Conservation (phyloP, 1,140 invertebrate genomes). For the Bathynomus jamesi region DNA sequence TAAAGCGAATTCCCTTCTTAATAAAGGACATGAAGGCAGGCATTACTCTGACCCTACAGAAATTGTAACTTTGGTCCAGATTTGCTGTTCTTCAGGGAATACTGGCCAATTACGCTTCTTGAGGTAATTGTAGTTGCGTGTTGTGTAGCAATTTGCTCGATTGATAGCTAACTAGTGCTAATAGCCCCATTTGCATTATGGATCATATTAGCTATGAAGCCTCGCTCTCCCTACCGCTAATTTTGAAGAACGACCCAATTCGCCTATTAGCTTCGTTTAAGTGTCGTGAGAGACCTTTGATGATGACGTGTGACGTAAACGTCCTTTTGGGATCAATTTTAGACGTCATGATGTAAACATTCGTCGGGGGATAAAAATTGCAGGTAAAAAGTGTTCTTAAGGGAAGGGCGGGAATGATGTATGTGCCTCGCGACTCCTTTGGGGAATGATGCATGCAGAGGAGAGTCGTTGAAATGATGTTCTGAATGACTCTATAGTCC, state of each 20-base stretch:
- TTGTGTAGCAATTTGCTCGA: not conserved
- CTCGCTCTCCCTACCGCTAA: not conserved
- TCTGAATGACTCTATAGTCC: not conserved
- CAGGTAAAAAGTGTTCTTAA: not conserved
- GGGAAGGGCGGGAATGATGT: not conserved
- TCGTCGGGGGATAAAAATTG: not conserved
- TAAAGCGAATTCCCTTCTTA: not conserved
- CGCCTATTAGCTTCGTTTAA: not conserved
- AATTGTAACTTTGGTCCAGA: not conserved
- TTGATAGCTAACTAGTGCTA: slow-evolving; percentile 1
- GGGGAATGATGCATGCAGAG: not conserved
- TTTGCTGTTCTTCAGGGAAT: not conserved
- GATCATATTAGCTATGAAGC: not conserved
- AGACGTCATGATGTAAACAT: not conserved
- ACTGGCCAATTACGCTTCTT: not conserved
- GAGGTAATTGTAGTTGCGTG: not conserved
- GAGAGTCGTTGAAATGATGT: not conserved
- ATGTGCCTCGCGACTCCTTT: not conserved
- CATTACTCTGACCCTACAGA: not conserved
- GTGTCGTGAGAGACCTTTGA: not conserved
- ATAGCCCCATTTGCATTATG: not conserved
- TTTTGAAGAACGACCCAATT: not conserved
- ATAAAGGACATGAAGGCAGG: not conserved
- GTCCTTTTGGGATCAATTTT: not conserved
- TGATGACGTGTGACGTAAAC: not conserved